Evolutionary conservation across 2,888 invertebrate species (phyloP), one percentile per base, ranked within the genome.

Genomic region (Apodemia zela): DNA sequence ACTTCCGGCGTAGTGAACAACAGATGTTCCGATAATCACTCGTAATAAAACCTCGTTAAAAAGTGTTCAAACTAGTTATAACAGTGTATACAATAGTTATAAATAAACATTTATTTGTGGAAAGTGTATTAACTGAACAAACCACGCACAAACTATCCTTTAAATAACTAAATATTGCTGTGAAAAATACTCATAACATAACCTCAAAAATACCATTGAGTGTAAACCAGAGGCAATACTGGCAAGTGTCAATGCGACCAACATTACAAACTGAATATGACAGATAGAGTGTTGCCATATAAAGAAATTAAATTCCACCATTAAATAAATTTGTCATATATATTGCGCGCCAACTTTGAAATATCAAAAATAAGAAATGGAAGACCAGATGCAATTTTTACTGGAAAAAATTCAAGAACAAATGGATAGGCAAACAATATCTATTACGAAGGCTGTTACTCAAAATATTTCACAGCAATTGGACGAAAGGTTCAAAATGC

Each of bases 391-490:
- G 62, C 42, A 62, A 57, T 5, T 65, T 17, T 65, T 67, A 35
- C 29, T 65, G 45, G 61, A 65, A 61, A 67, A 65, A 65, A 67
- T 64, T 61, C 65, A 65, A 59, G 67, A 67, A 59, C 64, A 65
- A 61, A 62, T 67, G 64, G 63, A 65, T 3, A 62, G 29, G 21
- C 67, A 65, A 65, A 65, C 62, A 45, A 54, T 63, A 62, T 25
- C 61, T 8, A 62, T 62, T n/a, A 62, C 62, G 21, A 13, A 65
- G 57, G 25, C 54, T 42, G 62, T 65, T 62, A 65, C 65, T 62
- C n/a, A 29, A 62, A 62, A 60, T 60, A 62, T 65, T 54, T 10
- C 18, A 18, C 59, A 65, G 33, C 65, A 61, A 59, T 8, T 65
- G 61, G 62, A n/a, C 18, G 65, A 65, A 42, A 59, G 25, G n/a